phyloP scores from a whole-genome alignment of 2,113 vertebrate genomes.

The Clarias magur region DNA sequence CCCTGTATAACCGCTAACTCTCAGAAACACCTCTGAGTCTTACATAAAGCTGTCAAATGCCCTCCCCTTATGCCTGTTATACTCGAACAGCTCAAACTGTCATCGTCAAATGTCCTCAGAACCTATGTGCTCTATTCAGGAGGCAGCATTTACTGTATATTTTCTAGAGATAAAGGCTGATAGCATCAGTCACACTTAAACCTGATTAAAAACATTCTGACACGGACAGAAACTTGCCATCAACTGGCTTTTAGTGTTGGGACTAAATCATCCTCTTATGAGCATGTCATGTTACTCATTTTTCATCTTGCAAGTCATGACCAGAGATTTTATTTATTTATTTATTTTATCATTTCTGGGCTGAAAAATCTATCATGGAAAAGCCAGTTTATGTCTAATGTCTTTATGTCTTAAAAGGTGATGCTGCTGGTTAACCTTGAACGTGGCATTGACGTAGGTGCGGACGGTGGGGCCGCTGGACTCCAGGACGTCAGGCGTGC shows the following conservation, averaged over 20 bases:
- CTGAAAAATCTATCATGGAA: neutral
- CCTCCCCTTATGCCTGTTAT: neutral
- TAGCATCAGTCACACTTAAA: neutral
- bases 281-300: neutral
- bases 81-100: neutral
- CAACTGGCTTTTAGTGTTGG: neutral
- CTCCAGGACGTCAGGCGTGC: constrained; percentile 87
- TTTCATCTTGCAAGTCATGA: neutral
- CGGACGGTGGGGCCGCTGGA: constrained; percentile 84
- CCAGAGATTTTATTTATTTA: neutral
- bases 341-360: neutral
- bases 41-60: neutral
- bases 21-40: neutral
- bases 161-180: neutral
- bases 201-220: neutral
- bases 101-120: neutral
- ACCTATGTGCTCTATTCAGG: neutral
- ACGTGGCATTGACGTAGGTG: constrained; percentile 87
- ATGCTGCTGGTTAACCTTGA: constrained; percentile 73
- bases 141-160: neutral
- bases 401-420: neutral
- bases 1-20: neutral
- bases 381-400: neutral
- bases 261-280: neutral
- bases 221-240: neutral